These are phyloP conservation scores for Orchestes rusci DNA, from an alignment of 2,888 invertebrate species.

Conservation along the genomic window DNA sequence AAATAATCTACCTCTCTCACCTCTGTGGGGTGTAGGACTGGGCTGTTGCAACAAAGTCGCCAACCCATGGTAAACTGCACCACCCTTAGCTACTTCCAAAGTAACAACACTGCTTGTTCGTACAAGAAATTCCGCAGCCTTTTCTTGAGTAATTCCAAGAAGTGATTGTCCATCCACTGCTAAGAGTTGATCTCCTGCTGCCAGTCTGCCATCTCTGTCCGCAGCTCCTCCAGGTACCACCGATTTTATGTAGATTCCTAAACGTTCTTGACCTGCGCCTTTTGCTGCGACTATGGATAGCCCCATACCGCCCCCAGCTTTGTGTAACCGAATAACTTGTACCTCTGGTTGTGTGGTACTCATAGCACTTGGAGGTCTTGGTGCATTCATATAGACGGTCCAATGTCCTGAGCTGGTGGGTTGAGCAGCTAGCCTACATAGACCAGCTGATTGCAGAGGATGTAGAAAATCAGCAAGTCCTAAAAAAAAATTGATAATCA, in stretches of 20 bases:
- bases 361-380: constrained; percentile 41
- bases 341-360: constrained; percentile 44
- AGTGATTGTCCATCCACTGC: constrained; percentile 92
- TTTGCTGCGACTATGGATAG: constrained; percentile 98
- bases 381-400: constrained; percentile 83
- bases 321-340: constrained; percentile 82
- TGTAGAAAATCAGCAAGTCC: constrained; percentile 78
- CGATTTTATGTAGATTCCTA: constrained; percentile 98
- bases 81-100: constrained; percentile 95
- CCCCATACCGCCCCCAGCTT: constrained; percentile 95
- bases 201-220: constrained; percentile 86
- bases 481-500: background rate
- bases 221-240: constrained; percentile 93
- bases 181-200: constrained; percentile 94
- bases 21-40: constrained; percentile 71
- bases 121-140: constrained; percentile 93
- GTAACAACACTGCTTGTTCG: constrained; percentile 90
- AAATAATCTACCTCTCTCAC: no score
- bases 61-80: constrained; percentile 93
- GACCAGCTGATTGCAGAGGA: constrained; percentile 74
- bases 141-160: constrained; percentile 65
- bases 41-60: constrained; percentile 90
- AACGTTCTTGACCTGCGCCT: constrained; percentile 48
- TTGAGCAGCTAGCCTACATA: constrained; percentile 86
- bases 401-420: constrained; percentile 87